Evolutionary conservation across 2,797 vertebrate genomes (phyloP), one percentile per base, ranked within the genome.

Genomic region (Gallinago nigripennis): DNA sequence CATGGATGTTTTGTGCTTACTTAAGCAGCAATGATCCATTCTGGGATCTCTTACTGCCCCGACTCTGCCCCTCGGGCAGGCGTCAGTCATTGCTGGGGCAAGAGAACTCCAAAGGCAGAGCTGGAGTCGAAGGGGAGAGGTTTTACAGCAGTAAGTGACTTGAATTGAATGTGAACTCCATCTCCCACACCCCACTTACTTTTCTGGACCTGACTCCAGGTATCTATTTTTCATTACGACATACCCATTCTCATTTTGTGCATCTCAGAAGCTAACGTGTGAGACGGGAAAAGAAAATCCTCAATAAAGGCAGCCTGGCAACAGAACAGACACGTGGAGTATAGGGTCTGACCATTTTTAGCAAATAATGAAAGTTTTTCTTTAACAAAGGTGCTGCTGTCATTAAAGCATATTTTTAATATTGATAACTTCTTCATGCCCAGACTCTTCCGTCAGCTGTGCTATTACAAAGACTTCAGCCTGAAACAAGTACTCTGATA

Each of bases 1-100:
- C 63, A 48, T 1, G 72, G 70, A 37, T 92, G 43, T 56, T 95
- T 97, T 53, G 48, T 84, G 88, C 88, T 95, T 90, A 16, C 28
- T 94, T 94, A 66, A 77, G 80, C 81, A 66, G 73, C 60, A 88
- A 92, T 48, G 73, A 84, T 58, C 72, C 88, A 31, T 72, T 8
- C 83, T 0, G 3, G 78, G 58, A 61, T 79, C 72, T 11, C 77
- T 58, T 31, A 2, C 43, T 41, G 78, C 66, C 71, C 71, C 1
- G 0, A 8, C 82, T 70, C 83, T 91, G 82, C 61, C 78, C 82
- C 90, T 65, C 68, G 5, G 53, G 89, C 69, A 81, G 76, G 8
- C 54, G 86, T 25, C 61, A 54, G 33, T 28, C 63, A 27, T 17
- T 16, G 50, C 43, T n/a, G 73, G 87, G 82, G 30, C 64, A 78